These are phyloP conservation scores for Trachemys scripta DNA, from an alignment of 2,113 vertebrate genomes.

Conservation along the genomic window DNA sequence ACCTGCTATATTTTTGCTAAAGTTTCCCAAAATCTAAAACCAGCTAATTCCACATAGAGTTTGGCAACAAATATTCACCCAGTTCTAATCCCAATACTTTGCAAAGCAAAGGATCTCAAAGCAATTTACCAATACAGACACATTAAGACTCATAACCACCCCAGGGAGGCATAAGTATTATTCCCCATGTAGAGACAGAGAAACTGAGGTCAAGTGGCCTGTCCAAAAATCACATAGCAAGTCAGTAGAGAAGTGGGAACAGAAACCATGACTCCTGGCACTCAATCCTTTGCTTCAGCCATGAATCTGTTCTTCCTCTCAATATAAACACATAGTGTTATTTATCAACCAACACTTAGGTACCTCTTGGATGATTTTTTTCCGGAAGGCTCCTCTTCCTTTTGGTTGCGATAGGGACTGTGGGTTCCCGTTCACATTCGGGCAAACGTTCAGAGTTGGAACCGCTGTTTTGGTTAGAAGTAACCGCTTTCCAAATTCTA, in stretches of 20 bases:
- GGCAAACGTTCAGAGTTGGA: neutral
- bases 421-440: neutral
- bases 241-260: neutral
- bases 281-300: neutral
- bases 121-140: too few relatives aligned
- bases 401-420: neutral
- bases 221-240: neutral
- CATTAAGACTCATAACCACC: too few relatives aligned
- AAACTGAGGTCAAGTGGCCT: too few relatives aligned
- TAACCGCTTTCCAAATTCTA: conserved; percentile 1
- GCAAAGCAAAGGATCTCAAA: too few relatives aligned
- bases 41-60: too few relatives aligned
- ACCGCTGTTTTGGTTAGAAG: neutral
- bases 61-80: too few relatives aligned
- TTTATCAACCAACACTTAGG: neutral
- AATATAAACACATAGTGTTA: neutral
- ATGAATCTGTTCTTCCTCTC: neutral
- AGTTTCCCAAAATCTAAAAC: too few relatives aligned
- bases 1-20: too few relatives aligned
- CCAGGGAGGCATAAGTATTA: too few relatives aligned
- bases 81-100: too few relatives aligned
- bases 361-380: neutral
- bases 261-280: neutral
- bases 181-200: too few relatives aligned
- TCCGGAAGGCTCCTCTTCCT: neutral